Base-by-base conservation (phyloP, 2,113 vertebrate species). In the Oncorhynchus masou region DNA sequence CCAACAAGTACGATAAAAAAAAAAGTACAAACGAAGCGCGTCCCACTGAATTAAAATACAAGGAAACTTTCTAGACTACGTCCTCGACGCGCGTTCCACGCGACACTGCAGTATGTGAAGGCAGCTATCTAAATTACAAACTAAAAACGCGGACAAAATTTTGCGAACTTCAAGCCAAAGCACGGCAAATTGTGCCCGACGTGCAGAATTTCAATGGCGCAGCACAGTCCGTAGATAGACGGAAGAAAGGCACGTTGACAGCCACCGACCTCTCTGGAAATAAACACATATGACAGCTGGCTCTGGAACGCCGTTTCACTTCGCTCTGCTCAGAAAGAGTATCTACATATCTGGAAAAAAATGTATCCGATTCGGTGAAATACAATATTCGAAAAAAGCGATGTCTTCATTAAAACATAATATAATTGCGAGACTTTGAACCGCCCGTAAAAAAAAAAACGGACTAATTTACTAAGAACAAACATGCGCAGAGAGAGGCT, bases 381-480 rank as follows among this genome's bases (percentile, higher is more conserved):
- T 54, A 7, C 3, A 15, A 62, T 62, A 22, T 62, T 62, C n/a
- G 59, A 62, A 11, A 22, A 62, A n/a, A 4, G n/a, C 39, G 39
- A 45, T 45, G n/a, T 22, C 59, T 24, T 22, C 59, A 22, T 27
- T 60, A 2, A 8, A 71, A 64, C 6, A 69, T n/a, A 74, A 22
- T 20, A 68, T 25, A 71, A 29, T n/a, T 31, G 19, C 73, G 24
- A 83, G 74, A 83, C 84, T 84, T 77, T 83, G 81, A 68, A 83
- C 83, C 76, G 76, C 70, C 49, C 3, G 72, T 39, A 19, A 54
- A 54, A 54, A 34, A 34, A 31, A 29, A 67, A 68, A 29, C 59
- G 68, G n/a, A 45, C 9, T 45, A 11, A 45, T 45, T 45, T 45
- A 45, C 65, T 70, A 24, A 19, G 48, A 20, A 22, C 45, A 62